phyloP scores from a whole-genome alignment of 2,113 vertebrate genomes.

The Lethenteron camtschaticum region DNA sequence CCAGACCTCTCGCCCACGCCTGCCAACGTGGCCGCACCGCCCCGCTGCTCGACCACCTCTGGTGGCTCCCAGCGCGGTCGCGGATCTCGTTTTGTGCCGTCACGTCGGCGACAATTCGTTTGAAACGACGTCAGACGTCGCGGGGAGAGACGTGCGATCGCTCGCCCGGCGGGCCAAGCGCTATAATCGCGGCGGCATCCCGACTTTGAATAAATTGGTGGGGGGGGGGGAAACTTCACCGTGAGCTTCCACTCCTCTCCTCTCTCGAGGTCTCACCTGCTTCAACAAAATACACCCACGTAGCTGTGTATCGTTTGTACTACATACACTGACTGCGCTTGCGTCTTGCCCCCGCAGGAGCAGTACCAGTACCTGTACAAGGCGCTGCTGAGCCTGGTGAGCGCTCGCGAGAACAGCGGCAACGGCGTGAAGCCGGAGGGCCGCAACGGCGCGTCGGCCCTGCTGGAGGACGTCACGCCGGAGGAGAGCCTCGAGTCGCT shows the following conservation, averaged over 20 bases:
- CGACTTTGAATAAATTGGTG: not conserved
- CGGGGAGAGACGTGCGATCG: too few species aligned
- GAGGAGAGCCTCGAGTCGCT: constrained; percentile 79
- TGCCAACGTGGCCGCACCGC: too few species aligned
- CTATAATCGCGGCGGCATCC: not conserved
- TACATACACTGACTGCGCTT: not conserved
- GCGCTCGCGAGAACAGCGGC: constrained; percentile 53
- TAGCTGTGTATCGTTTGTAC: not conserved
- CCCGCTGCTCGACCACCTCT: too few species aligned
- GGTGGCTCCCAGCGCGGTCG: too few species aligned
- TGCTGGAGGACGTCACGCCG: constrained; percentile 52
- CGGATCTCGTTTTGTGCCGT: too few species aligned
- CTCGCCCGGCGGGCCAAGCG: too few species aligned
- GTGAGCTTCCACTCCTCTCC: not conserved
- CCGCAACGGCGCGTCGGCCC: constrained; percentile 49
- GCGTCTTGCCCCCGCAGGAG: constrained; percentile 28
- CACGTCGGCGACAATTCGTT: too few species aligned
- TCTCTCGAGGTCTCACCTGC: not conserved
- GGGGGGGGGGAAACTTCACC: not conserved
- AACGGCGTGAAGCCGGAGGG: constrained; percentile 38
- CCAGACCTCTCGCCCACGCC: too few species aligned
- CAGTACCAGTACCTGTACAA: constrained; percentile 85
- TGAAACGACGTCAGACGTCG: too few species aligned
- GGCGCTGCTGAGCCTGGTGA: constrained; percentile 71
- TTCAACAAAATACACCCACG: not conserved